Conservation (phyloP, 2,888 invertebrate species). For the Amphiduros pacificus region DNA sequence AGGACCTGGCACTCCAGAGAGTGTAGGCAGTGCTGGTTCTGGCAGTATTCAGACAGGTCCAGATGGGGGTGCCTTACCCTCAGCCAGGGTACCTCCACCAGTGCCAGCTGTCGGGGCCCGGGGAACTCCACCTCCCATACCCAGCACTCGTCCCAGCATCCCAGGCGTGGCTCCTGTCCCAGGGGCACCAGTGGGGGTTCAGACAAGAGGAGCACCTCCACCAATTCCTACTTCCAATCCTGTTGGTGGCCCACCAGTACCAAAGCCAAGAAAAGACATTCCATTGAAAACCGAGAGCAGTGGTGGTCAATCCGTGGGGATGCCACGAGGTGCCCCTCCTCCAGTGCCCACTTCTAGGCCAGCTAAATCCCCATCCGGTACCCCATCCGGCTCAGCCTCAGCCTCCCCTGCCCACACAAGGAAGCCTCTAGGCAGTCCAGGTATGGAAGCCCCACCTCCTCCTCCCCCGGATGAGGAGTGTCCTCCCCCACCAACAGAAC, state of each 20-base stretch:
- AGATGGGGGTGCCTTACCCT: neutral
- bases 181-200: neutral
- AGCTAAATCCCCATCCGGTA: neutral
- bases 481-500: neutral
- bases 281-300: too few species aligned
- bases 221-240: neutral
- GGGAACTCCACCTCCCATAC: neutral
- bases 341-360: constrained; percentile 19
- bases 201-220: neutral
- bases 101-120: neutral
- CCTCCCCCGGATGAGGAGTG: neutral
- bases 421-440: constrained; percentile 7
- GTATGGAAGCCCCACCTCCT: constrained; percentile 6
- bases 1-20: too few species aligned
- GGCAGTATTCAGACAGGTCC: neutral
- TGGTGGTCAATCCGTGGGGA: too few species aligned
- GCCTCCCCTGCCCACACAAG: constrained; percentile 6
- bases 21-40: too few species aligned
- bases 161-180: neutral
- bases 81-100: constrained; percentile 1
- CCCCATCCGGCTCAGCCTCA: neutral
- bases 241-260: neutral
- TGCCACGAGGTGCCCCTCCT: neutral
- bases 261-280: neutral
- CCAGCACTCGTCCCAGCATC: neutral